Evolutionary conservation across 2,797 vertebrate genomes (phyloP).

Genomic region (Anas acuta): DNA sequence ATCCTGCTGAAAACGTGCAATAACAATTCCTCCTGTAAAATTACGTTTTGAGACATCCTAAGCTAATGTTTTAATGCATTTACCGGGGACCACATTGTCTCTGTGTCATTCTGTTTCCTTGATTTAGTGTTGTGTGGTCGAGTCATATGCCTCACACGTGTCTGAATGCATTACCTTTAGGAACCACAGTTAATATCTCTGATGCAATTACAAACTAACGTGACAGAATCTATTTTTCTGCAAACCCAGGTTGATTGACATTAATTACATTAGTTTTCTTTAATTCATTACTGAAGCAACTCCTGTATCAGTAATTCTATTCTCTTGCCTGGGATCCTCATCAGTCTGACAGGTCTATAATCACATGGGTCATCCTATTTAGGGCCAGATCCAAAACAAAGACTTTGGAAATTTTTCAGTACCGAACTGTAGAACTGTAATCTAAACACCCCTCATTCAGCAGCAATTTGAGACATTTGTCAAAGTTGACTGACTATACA

Average conservation of each 20-base stretch:
- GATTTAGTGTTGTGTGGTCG: background rate
- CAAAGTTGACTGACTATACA: background rate
- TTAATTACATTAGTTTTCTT: slow-evolving; percentile 14
- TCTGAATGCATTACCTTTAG: slow-evolving; percentile 39
- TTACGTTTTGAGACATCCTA: background rate
- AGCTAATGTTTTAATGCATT: background rate
- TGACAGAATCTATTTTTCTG: slow-evolving; percentile 32
- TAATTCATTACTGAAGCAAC: slow-evolving; percentile 28
- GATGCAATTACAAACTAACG: slow-evolving; percentile 42
- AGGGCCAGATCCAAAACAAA: background rate
- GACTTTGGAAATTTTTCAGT: background rate
- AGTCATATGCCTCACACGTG: background rate
- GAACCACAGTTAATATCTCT: slow-evolving; percentile 24
- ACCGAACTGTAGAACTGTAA: background rate
- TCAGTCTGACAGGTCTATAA: background rate
- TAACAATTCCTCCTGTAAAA: background rate
- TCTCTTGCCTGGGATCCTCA: background rate
- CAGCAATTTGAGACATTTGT: background rate
- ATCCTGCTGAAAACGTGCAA: background rate
- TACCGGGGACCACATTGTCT: background rate
- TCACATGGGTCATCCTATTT: background rate
- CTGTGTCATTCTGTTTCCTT: background rate
- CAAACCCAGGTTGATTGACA: background rate
- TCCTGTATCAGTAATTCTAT: background rate
- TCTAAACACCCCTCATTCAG: background rate